Evolutionary conservation across 1,140 invertebrate genomes (phyloP).

Genomic region (Trinorchestia longiramus): DNA sequence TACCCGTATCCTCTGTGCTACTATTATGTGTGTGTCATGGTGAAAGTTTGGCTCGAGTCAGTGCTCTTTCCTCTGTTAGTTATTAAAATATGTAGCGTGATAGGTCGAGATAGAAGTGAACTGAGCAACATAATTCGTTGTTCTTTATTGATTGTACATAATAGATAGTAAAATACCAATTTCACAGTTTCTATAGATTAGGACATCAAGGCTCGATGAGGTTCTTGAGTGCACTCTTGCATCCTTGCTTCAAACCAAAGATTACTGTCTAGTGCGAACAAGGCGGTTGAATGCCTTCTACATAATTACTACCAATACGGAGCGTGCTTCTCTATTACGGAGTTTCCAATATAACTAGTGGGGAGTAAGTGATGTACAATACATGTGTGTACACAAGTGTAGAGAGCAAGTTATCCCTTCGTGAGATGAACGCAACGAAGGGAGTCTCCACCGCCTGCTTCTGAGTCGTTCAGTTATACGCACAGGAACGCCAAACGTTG

Average conservation of each 20-base stretch:
- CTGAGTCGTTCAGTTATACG: too few species aligned
- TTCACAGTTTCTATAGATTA: constrained; percentile 52
- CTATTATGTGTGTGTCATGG: constrained; percentile 43
- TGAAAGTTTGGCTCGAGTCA: constrained; percentile 44
- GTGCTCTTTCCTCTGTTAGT: constrained; percentile 49
- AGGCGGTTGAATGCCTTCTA: neutral
- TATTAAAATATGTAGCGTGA: constrained; percentile 27
- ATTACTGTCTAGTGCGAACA: neutral
- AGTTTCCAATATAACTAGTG: neutral
- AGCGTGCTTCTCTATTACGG: neutral
- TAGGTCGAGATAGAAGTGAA: constrained; percentile 24
- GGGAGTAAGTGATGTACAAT: neutral
- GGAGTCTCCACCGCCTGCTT: too few species aligned
- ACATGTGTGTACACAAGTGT: neutral
- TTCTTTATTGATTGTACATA: constrained; percentile 29
- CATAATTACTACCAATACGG: neutral
- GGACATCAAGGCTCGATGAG: neutral
- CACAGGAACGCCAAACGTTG: too few species aligned
- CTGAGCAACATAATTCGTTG: constrained; percentile 3
- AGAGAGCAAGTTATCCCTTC: neutral
- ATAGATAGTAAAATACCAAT: constrained; percentile 12
- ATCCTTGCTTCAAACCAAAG: constrained; percentile 54
- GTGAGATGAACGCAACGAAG: too few species aligned
- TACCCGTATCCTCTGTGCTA: constrained; percentile 41
- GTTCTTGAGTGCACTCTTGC: constrained; percentile 50